Evolutionary conservation across 92 coral and sea anemone genomes (phyloP).

Genomic region (Actinernus sp.): DNA sequence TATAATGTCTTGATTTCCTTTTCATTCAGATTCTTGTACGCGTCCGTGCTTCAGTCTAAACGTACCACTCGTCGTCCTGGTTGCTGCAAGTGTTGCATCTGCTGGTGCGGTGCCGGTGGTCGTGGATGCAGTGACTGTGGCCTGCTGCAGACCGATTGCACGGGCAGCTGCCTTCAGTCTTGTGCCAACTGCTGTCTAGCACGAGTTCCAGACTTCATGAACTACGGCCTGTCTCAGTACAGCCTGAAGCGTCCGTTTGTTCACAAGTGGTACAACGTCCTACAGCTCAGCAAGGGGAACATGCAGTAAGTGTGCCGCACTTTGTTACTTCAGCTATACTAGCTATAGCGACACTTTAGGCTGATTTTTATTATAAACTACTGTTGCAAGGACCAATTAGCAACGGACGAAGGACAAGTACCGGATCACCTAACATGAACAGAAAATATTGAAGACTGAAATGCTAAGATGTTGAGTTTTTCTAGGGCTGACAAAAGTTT

Average conservation of each 20-base stretch:
- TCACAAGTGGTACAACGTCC: conserved; percentile 76
- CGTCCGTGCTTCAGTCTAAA: conserved; percentile 56
- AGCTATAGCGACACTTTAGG: too few species aligned
- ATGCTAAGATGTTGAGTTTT: too few species aligned
- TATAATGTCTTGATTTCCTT: too few species aligned
- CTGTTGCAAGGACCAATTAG: too few species aligned
- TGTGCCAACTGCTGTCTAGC: conserved; percentile 65
- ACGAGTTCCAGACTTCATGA: conserved; percentile 45
- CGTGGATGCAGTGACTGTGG: conserved; percentile 78
- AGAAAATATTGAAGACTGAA: too few species aligned
- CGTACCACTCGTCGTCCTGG: conserved; percentile 41
- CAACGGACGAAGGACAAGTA: too few species aligned
- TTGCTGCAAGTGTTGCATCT: conserved; percentile 69
- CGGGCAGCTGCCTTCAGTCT: conserved; percentile 63
- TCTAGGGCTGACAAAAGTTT: too few species aligned
- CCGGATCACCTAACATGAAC: too few species aligned
- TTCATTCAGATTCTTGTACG: conserved; percentile 49
- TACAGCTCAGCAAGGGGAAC: conserved; percentile 74
- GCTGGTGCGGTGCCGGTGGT: conserved; percentile 81
- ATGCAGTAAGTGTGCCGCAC: conserved; percentile 77
- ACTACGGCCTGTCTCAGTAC: conserved; percentile 52
- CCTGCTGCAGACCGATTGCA: conserved; percentile 54
- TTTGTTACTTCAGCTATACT: too few species aligned
- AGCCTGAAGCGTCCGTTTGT: conserved; percentile 53
- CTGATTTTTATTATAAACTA: too few species aligned